Evolutionary conservation across 1,140 invertebrate genomes (phyloP).

Genomic region (Zaprionus ghesquierei): DNA sequence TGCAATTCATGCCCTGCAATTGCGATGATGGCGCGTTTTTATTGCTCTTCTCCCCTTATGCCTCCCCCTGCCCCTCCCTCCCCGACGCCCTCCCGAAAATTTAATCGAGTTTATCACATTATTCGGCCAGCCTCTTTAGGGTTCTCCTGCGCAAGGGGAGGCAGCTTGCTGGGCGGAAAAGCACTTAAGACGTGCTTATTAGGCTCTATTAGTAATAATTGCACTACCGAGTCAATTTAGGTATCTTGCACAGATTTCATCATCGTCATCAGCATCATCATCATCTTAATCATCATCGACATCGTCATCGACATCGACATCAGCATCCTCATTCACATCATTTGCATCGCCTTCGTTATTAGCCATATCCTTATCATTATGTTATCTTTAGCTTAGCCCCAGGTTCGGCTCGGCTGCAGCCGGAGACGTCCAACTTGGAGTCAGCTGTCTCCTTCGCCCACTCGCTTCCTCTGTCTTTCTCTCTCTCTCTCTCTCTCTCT

Average conservation of each 20-base stretch:
- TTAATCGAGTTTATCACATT: slow-evolving; percentile 76
- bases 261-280: slow-evolving; percentile 14
- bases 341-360: slow-evolving; percentile 6
- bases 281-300: not conserved
- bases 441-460: not conserved
- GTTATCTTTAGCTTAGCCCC: slow-evolving; percentile 5
- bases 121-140: slow-evolving; percentile 37
- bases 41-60: slow-evolving; percentile 43
- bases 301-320: slow-evolving; percentile 1
- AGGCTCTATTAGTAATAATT: slow-evolving; percentile 78
- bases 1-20: slow-evolving; percentile 76
- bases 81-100: slow-evolving; percentile 37
- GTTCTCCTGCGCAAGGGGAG: not conserved
- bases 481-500: not conserved
- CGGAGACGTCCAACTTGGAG: not conserved
- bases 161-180: slow-evolving; percentile 1
- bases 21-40: slow-evolving; percentile 77
- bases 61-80: not conserved
- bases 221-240: slow-evolving; percentile 76
- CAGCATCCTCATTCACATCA: not conserved
- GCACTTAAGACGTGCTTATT: slow-evolving; percentile 76
- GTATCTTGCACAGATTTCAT: slow-evolving; percentile 53
- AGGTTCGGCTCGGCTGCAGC: not conserved
- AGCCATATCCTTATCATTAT: slow-evolving; percentile 21
- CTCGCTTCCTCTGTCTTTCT: not conserved